Base-by-base conservation (phyloP, 2,113 vertebrate species). In the Ondatra zibethicus region DNA sequence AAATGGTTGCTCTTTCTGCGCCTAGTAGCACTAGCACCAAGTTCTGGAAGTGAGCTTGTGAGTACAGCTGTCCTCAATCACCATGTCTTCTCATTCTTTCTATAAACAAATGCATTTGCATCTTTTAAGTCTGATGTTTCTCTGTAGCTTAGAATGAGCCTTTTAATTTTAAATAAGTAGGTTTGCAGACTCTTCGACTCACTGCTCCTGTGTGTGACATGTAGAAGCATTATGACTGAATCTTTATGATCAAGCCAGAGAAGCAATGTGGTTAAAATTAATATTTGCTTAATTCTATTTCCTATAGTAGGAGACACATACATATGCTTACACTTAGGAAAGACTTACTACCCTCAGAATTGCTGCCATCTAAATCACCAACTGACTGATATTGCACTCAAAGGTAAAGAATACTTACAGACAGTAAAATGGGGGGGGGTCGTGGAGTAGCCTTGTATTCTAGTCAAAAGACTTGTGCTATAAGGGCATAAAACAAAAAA, bases 191-290 rank as follows among this genome's bases (percentile, higher is more conserved):
- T 94, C 45, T 96, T 80, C 77, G 55, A 82, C 87, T 0, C 13
- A 36, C 45, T 84, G 50, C 33, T 97, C 89, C 84, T 87, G 47
- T 72, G 36, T 89, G 55, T 92, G 90, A 16, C 13, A 88, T 78
- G 0, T 68, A 86, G 82, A 92, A 87, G 65, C 23, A 76, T 85
- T 86, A 31, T 25, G 95, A 89, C 75, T 33, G 95, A 50, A 55
- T 96, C 68, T 93, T 88, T 52, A 93, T 36, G 61, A 96, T 92
- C 94, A 97, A 97, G 96, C 94, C 91, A 31, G 94, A 82, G 80
- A 92, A 84, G 80, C 45, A 96, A 85, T 96, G 52, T 97, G 88
- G 82, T 97, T 97, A 94, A 94, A 96, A 97, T 97, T 97, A 98
- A 96, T 97, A 96, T 92, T 84, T 92, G 96, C 78, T 93, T 19